Conservation (phyloP, 2,797 vertebrate species). For the Scyliorhinus canicula region DNA sequence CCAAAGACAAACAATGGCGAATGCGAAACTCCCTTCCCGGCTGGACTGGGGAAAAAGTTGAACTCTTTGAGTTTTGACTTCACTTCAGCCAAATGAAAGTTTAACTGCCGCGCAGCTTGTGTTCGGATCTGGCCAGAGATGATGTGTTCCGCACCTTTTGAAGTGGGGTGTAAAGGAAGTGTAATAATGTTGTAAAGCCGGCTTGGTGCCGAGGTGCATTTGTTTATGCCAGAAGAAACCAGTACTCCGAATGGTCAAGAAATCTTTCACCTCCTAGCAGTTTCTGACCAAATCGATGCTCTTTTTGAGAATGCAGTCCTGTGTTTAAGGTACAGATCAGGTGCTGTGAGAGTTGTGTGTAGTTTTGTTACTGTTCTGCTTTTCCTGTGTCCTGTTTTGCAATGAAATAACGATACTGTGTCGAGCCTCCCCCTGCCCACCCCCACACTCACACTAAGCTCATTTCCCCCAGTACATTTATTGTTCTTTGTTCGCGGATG, state of each 20-base stretch:
- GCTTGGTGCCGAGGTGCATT: not conserved
- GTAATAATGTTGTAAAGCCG: not conserved
- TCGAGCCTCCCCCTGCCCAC: not conserved
- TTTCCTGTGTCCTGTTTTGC: not conserved
- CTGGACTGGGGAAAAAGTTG: not conserved
- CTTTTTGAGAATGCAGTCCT: not conserved
- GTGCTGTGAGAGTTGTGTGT: not conserved
- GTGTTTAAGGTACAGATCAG: not conserved
- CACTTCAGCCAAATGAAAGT: not conserved
- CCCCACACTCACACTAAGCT: not conserved
- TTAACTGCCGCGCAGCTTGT: not conserved
- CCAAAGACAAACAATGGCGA: not conserved
- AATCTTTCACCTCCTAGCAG: not conserved
- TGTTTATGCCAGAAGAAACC: not conserved
- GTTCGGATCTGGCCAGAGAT: not conserved
- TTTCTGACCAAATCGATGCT: not conserved
- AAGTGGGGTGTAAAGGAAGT: not conserved
- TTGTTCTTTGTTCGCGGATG: constrained; percentile 6
- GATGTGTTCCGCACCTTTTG: not conserved
- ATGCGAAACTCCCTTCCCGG: not conserved
- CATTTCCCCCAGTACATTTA: not conserved
- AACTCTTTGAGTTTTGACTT: not conserved
- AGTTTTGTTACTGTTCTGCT: not conserved
- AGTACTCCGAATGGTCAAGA: not conserved
- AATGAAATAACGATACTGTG: not conserved